Percentiles rank a stretch among this genome's conserved stretches.
Conservation (phyloP, 1,140 invertebrate species). For the Phymorhynchus buccinoides region DNA sequence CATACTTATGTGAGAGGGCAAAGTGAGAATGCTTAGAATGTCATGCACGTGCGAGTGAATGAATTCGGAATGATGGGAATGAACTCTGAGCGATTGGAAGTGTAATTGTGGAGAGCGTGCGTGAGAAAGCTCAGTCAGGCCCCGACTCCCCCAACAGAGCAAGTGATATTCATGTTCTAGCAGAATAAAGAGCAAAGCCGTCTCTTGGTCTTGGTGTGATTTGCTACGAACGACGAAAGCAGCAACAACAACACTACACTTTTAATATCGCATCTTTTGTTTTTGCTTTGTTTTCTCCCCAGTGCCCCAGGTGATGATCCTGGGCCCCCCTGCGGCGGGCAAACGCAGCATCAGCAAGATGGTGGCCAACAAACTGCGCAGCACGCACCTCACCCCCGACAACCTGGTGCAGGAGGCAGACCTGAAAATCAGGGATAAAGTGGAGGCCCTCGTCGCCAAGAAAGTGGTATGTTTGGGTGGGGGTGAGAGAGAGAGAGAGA, state of each 20-base stretch:
- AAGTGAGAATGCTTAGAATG: no score
- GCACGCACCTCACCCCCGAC: conserved; percentile 65
- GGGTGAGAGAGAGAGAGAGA: no score
- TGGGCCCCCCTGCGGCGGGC: conserved; percentile 73
- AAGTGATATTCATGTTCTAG: no score
- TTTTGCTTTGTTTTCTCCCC: conserved; percentile 37
- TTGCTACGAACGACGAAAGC: no score
- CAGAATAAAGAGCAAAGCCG: no score
- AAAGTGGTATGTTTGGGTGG: conserved; percentile 55
- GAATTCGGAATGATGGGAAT: no score
- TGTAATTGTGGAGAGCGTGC: no score
- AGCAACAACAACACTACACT: background rate
- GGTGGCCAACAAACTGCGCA: conserved; percentile 64
- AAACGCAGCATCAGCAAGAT: conserved; percentile 71
- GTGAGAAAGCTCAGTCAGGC: no score
- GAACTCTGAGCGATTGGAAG: no score
- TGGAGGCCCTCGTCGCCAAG: conserved; percentile 55
- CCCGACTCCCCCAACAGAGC: background rate
- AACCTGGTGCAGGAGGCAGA: conserved; percentile 68
- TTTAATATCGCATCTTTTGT: conserved; percentile 15
- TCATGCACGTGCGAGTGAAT: no score
- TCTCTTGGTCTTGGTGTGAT: no score
- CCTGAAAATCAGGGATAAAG: conserved; percentile 58
- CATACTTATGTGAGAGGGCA: no score
- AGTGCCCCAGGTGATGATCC: conserved; percentile 69